Evolutionary conservation across 2,888 invertebrate species (phyloP).

Genomic region (Lapara coniferarum): DNA sequence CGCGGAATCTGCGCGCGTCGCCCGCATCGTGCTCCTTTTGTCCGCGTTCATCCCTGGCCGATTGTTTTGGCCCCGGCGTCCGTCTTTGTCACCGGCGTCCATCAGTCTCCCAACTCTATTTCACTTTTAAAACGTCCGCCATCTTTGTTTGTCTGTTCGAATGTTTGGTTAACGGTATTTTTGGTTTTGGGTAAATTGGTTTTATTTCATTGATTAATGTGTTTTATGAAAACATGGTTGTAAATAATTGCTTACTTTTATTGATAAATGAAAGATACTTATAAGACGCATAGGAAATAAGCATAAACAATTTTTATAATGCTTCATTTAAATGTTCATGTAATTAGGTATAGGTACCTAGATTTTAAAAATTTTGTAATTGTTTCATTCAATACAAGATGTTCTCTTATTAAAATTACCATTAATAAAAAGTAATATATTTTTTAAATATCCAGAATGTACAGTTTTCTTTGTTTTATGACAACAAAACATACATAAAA

Average conservation of each 20-base stretch:
- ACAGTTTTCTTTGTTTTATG: not conserved
- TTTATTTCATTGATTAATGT: not conserved
- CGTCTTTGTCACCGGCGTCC: slow-evolving; percentile 50
- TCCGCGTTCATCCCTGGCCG: slow-evolving; percentile 2
- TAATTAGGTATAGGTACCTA: too few relatives aligned
- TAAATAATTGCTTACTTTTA: too few relatives aligned
- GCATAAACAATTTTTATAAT: too few relatives aligned
- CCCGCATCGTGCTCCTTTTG: slow-evolving; percentile 6
- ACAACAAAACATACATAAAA: not conserved
- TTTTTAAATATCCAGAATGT: not conserved
- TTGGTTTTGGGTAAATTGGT: not conserved
- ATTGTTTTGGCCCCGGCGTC: slow-evolving; percentile 33
- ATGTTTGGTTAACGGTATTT: slow-evolving; percentile 17
- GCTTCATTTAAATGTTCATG: too few relatives aligned
- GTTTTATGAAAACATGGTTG: too few relatives aligned
- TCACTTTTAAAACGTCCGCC: slow-evolving; percentile 37
- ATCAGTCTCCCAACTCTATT: slow-evolving; percentile 44
- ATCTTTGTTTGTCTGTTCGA: slow-evolving; percentile 23
- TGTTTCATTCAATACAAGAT: too few relatives aligned
- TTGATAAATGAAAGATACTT: too few relatives aligned
- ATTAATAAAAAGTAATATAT: too few relatives aligned
- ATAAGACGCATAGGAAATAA: too few relatives aligned
- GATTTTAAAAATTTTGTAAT: too few relatives aligned
- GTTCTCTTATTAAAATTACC: too few relatives aligned
- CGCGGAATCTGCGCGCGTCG: slow-evolving; percentile 51